These are phyloP conservation scores for Myoxocephalus aenaeus DNA, from an alignment of 2,797 vertebrate genomes.

Conservation along the genomic window DNA sequence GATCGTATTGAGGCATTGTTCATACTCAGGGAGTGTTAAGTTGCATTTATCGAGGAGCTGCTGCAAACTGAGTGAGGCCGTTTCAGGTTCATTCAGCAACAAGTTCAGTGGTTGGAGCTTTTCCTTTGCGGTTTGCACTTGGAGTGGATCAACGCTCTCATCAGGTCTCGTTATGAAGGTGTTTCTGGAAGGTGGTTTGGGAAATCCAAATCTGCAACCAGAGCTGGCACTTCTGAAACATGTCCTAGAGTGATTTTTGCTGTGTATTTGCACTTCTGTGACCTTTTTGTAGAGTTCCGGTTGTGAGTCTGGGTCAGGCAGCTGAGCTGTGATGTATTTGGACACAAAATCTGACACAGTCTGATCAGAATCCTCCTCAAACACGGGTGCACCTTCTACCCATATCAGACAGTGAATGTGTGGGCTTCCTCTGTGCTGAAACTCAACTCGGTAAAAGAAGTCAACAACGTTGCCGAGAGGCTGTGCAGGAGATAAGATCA, in stretches of 20 bases:
- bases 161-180: constrained; percentile 26
- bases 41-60: too few relatives aligned
- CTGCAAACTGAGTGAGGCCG: too few relatives aligned
- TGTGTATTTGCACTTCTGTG: constrained; percentile 39
- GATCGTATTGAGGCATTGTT: too few relatives aligned
- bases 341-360: too few relatives aligned
- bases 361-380: constrained; percentile 20
- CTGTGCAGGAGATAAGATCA: constrained; percentile 17
- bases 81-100: too few relatives aligned
- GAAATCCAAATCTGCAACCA: constrained; percentile 43
- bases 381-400: neutral
- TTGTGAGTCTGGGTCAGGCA: too few relatives aligned
- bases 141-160: neutral
- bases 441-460: constrained; percentile 32
- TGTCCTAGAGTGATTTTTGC: constrained; percentile 24
- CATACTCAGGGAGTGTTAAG: too few relatives aligned
- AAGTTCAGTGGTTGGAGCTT: too few relatives aligned
- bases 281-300: constrained; percentile 21
- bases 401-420: neutral
- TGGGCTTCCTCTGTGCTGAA: too few relatives aligned
- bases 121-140: too few relatives aligned
- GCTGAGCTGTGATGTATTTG: too few relatives aligned
- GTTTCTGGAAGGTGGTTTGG: constrained; percentile 23
- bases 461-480: constrained; percentile 28
- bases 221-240: constrained; percentile 12